Conservation (phyloP, 2,888 invertebrate species). For the Bombylius major region DNA sequence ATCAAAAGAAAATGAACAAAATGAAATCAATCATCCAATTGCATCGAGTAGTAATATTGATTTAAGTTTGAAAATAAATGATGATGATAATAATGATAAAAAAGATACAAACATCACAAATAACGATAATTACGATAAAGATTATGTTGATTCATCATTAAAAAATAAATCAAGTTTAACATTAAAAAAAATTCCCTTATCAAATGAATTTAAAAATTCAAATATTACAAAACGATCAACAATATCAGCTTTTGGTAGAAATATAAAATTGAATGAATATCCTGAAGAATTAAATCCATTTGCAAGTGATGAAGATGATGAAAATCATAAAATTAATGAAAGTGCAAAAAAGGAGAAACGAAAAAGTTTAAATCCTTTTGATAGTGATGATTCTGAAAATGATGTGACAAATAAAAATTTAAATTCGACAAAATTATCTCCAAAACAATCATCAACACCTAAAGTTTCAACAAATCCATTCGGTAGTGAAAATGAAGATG, state of each 20-base stretch:
- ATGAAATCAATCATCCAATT: not conserved
- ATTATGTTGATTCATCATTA: not conserved
- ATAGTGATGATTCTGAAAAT: slow-evolving; percentile 46
- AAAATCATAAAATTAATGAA: not conserved
- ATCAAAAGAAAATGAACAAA: not conserved
- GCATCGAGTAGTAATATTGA: not conserved
- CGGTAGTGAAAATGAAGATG: slow-evolving; percentile 58
- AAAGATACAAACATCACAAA: too few relatives aligned
- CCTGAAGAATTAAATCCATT: slow-evolving; percentile 78
- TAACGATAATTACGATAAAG: too few relatives aligned
- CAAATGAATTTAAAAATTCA: not conserved
- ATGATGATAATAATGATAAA: too few relatives aligned
- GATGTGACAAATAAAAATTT: not conserved
- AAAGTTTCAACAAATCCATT: slow-evolving; percentile 53
- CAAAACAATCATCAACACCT: slow-evolving; percentile 36
- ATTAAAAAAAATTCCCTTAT: not conserved
- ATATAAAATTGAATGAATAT: slow-evolving; percentile 36
- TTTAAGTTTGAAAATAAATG: too few relatives aligned
- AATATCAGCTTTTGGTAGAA: slow-evolving; percentile 2
- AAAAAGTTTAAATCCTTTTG: slow-evolving; percentile 48
- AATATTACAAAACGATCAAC: slow-evolving; percentile 7
- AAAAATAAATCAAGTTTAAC: not conserved
- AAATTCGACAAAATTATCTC: slow-evolving; percentile 16
- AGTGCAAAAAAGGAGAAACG: slow-evolving; percentile 14
- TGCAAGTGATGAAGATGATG: slow-evolving; percentile 50